Base-by-base conservation (phyloP, 2,797 vertebrate species). In the Phoeniculus purpureus region DNA sequence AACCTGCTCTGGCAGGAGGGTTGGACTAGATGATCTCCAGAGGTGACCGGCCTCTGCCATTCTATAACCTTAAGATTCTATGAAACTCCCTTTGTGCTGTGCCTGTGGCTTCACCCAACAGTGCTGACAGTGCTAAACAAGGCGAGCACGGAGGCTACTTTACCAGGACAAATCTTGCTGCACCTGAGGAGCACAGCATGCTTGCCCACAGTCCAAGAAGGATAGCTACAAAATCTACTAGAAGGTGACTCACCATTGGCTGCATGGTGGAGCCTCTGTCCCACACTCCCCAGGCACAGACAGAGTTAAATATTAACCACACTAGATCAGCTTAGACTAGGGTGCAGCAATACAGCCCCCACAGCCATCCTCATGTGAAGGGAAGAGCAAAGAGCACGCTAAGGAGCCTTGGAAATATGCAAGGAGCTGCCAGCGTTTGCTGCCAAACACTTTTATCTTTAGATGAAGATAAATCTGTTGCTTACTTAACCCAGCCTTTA, bases 361-460 rank as follows among this genome's bases (percentile, higher is more conserved):
- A 60, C 25, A 34, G 56, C 62, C 56, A 45, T 81, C 64, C 58
- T 31, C 67, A 66, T 1, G 1, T 3, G 1, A 55, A 56, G 73
- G 60, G 62, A 56, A 78, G 64, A 95, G 75, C 75, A 82, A 75
- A 74, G 60, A 86, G 66, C 76, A n/a, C 0, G 0, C 59, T 59
- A 43, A 93, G 84, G 77, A 94, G 48, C 62, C 72, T 48, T 90
- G 81, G 81, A 93, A 90, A 80, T 61, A 95, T 66, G 75, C 65
- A 52, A 84, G 59, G 70, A 86, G 78, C 78, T 90, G 92, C 87
- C 94, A 95, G 3, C 3, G 0, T 88, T 87, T 88, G 78, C 94
- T 94, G 91, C 94, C 90, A 90, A 92, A 90, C 48, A 52, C 89
- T 95, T 95, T 85, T 85, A 91, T 95, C 91, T 93, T 93, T 83